phyloP scores from a whole-genome alignment of 2,113 vertebrate genomes.

The Corynorhinus townsendii region DNA sequence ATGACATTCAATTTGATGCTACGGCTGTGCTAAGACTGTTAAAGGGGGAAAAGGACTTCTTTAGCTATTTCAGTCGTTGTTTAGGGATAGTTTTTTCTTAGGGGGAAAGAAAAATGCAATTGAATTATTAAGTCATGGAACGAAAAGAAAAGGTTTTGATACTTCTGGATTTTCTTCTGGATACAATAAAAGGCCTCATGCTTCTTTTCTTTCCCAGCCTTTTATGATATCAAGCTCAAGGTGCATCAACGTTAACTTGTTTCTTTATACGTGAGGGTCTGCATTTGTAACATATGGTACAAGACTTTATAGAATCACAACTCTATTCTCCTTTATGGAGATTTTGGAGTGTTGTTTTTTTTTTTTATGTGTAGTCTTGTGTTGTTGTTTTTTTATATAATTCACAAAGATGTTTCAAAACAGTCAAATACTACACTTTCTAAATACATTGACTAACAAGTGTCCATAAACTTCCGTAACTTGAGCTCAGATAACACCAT shows the following conservation, averaged over 20 bases:
- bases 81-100: not conserved
- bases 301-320: not conserved
- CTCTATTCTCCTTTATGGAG: not conserved
- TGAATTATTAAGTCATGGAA: not conserved
- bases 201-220: not conserved
- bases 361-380: not conserved
- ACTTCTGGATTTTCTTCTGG: not conserved
- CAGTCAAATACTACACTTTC: not conserved
- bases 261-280: not conserved
- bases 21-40: not conserved
- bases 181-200: not conserved
- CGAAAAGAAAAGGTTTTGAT: not conserved
- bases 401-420: not conserved
- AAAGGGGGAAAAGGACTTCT: not conserved
- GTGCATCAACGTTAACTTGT: too few species aligned
- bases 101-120: not conserved
- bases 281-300: not conserved
- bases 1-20: not conserved
- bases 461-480: not conserved
- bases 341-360: not conserved
- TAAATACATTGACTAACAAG: not conserved
- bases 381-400: slow-evolving; percentile 4
- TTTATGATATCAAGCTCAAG: not conserved
- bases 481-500: not conserved
- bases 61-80: not conserved